Evolutionary conservation across 1,140 invertebrate species (phyloP).

Genomic region (Drosophila obscura): DNA sequence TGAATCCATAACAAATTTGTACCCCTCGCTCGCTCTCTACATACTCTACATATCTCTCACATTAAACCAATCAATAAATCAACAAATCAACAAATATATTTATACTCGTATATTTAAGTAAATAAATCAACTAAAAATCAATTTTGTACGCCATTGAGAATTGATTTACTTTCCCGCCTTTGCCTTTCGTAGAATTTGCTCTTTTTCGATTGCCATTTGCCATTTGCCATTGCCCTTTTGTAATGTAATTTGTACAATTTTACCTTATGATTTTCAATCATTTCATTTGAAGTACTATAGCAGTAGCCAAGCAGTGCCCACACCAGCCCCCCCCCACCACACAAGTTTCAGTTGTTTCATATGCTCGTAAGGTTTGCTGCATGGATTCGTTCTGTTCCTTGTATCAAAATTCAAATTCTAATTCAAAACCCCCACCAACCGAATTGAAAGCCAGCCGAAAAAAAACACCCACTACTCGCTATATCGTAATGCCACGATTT

Average conservation of each 20-base stretch:
- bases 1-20: constrained; percentile 41
- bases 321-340: constrained; percentile 18
- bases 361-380: constrained; percentile 47
- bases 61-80: constrained; percentile 33
- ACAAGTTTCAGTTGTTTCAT: constrained; percentile 32
- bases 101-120: constrained; percentile 40
- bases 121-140: constrained; percentile 43
- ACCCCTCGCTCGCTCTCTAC: constrained; percentile 37
- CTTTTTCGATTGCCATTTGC: constrained; percentile 41
- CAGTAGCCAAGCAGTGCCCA: constrained; percentile 25
- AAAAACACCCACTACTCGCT: neutral
- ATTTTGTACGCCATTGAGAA: constrained; percentile 62
- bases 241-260: constrained; percentile 52
- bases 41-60: constrained; percentile 29
- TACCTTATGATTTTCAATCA: constrained; percentile 41
- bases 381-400: constrained; percentile 51
- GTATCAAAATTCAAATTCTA: constrained; percentile 11
- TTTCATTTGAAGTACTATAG: constrained; percentile 39
- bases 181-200: constrained; percentile 57
- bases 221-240: constrained; percentile 56
- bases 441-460: constrained; percentile 23
- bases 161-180: constrained; percentile 57
- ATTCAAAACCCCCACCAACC: constrained; percentile 11
- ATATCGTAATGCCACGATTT: constrained; percentile 22
- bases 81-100: constrained; percentile 27